A percentile compares a stretch with the other conserved stretches of the same genome.
These are phyloP conservation scores for Plusia festucae DNA, from an alignment of 2,888 invertebrate genomes.

Conservation along the genomic window DNA sequence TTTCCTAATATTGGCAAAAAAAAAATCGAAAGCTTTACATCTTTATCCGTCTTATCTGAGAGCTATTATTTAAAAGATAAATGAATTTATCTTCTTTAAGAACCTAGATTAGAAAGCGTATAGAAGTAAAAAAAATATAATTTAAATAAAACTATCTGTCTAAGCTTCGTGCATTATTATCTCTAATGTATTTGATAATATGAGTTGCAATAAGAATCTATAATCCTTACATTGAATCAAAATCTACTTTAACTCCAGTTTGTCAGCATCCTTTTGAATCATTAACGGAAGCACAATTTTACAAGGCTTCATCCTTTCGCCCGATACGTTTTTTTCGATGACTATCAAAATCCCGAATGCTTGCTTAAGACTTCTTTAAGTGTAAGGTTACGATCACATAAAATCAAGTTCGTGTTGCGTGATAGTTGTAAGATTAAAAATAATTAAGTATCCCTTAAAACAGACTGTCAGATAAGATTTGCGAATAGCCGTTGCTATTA, in stretches of 20 bases:
- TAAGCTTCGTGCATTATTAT: not conserved
- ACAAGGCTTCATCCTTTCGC: constrained; percentile 4
- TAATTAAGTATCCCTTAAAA: not conserved
- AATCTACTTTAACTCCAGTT: not conserved
- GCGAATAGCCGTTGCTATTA: not conserved
- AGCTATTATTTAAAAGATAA: no score
- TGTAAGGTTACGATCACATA: not conserved
- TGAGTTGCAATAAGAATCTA: no score
- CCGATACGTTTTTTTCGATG: not conserved
- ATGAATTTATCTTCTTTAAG: no score
- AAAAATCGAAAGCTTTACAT: no score
- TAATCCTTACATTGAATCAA: not conserved
- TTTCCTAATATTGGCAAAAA: no score
- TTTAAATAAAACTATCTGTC: not conserved
- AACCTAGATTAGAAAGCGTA: no score
- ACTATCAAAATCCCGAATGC: not conserved
- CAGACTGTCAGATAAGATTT: not conserved
- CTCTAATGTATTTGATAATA: no score
- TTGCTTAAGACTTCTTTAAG: not conserved
- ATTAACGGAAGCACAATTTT: not conserved
- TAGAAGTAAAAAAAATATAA: no score
- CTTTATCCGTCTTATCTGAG: no score
- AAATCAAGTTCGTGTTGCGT: not conserved
- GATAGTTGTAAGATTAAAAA: not conserved
- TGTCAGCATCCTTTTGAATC: not conserved